A percentile compares a stretch with the other conserved stretches of the same genome.
phyloP scores from a whole-genome alignment of 1,140 invertebrate species.

The Catajapyx aquilonaris region DNA sequence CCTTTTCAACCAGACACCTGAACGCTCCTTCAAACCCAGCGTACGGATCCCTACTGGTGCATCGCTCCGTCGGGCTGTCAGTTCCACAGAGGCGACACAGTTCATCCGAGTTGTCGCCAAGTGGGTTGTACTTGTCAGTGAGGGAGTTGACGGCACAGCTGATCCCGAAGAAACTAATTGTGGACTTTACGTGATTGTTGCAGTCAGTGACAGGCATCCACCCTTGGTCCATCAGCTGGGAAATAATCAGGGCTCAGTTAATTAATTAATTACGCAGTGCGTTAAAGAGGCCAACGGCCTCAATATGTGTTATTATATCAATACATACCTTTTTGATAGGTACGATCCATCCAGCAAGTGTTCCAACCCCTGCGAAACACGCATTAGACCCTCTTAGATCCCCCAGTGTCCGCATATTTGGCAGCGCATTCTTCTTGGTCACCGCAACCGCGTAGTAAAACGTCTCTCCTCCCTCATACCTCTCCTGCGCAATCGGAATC shows the following conservation, averaged over 20 bases:
- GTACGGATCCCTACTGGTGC: conserved; percentile 71
- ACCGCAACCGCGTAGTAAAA: conserved; percentile 71
- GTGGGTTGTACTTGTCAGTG: conserved; percentile 80
- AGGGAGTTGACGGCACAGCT: conserved; percentile 87
- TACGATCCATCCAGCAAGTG: conserved; percentile 78
- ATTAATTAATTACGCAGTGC: no score
- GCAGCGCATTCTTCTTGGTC: conserved; percentile 39
- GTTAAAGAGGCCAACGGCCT: no score
- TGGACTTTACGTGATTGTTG: conserved; percentile 89
- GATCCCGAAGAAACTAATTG: conserved; percentile 66
- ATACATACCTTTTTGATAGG: conserved; percentile 62
- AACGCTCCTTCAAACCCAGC: conserved; percentile 79
- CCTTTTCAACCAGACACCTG: conserved; percentile 59
- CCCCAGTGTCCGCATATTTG: conserved; percentile 35
- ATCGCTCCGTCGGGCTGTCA: conserved; percentile 47
- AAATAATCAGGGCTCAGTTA: no score
- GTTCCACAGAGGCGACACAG: conserved; percentile 72
- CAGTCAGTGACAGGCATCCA: conserved; percentile 70
- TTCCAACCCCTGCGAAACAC: conserved; percentile 79
- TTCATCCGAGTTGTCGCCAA: conserved; percentile 58
- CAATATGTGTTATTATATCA: no score
- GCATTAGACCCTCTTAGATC: conserved; percentile 53
- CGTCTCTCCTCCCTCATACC: conserved; percentile 31
- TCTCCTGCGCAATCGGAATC: conserved; percentile 68
- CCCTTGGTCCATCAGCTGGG: conserved; percentile 55